These are phyloP conservation scores for Napeogenes sylphis DNA, from an alignment of 2,888 invertebrate species.

Conservation along the genomic window DNA sequence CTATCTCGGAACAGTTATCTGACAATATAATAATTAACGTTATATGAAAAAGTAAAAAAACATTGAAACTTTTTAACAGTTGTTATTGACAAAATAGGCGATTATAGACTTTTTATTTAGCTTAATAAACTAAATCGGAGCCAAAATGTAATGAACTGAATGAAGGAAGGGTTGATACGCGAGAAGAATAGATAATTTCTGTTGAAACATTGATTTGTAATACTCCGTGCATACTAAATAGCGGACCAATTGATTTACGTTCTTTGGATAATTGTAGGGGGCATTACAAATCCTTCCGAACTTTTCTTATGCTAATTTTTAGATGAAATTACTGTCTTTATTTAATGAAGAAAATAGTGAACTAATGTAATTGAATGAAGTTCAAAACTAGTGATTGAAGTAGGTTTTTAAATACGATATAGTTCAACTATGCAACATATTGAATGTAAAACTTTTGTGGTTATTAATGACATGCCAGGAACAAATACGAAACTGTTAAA, in stretches of 20 bases:
- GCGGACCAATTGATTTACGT: constrained; percentile 30
- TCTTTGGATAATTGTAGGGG: constrained; percentile 19
- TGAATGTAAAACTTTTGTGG: neutral
- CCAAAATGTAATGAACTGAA: constrained; percentile 65
- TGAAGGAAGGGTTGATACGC: constrained; percentile 65
- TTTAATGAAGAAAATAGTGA: too few relatives aligned
- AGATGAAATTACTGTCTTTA: neutral
- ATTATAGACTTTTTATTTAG: constrained; percentile 23
- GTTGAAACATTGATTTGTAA: constrained; percentile 61
- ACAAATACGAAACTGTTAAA: neutral
- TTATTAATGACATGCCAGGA: constrained; percentile 1
- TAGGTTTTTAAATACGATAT: too few relatives aligned
- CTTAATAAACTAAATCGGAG: constrained; percentile 61
- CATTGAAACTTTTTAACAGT: too few relatives aligned
- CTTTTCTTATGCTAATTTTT: constrained; percentile 5
- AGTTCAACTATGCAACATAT: neutral
- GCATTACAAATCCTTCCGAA: neutral
- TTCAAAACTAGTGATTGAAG: too few relatives aligned
- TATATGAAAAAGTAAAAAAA: neutral
- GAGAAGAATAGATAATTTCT: constrained; percentile 55
- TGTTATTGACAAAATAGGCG: too few relatives aligned
- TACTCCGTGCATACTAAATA: constrained; percentile 58
- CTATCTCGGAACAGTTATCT: neutral
- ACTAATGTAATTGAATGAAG: too few relatives aligned
- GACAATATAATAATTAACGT: neutral